Evolutionary conservation across 2,888 invertebrate species (phyloP), one percentile per base, ranked within the genome.

Genomic region (Dasysyrphus albostriatus): DNA sequence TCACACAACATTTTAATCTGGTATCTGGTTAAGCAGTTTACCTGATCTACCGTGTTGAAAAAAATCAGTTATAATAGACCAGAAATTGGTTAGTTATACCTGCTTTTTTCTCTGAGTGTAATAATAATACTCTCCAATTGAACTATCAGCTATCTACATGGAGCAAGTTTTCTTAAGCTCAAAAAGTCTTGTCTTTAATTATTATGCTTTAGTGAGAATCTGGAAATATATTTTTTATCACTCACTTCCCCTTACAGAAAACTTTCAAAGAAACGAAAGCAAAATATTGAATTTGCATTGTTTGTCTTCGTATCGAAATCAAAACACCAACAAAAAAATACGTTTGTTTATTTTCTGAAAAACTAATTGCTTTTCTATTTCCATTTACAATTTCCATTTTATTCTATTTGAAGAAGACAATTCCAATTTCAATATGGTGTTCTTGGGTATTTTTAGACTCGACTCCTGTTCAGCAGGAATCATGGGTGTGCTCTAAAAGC

Each of bases 301-400:
- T 44, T 47, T 47, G n/a, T 47, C 47, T 47, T 47, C 47, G 14
- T 14, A 14, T n/a, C 44, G 42, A n/a, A 47, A 47, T 47, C 47
- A 16, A 47, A 47, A 47, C 7, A 16, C 9, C 3, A 7, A 16
- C 5, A 1, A 16, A 34, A 54, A 14, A 54, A 54, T 7, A 54
- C n/a, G 12, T n/a, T 37, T 5, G 9, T 32, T 58, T 34, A 37
- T 59, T 37, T 54, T 14, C 69, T 47, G 0, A 47, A 34, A n/a
- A 37, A 10, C 24, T 79, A 79, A 79, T 83, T 83, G 63, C 49
- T 74, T 79, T 83, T 78, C 69, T 29, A 79, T 74, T 69, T 83
- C 61, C 75, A 3, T 61, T 78, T 79, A 65, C 47, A 24, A 78
- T 61, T 69, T 83, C 61, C 75, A 19, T 6, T 29, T 51, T 3